Evolutionary conservation across 2,888 invertebrate species (phyloP).

Genomic region (Phalangium opilio): DNA sequence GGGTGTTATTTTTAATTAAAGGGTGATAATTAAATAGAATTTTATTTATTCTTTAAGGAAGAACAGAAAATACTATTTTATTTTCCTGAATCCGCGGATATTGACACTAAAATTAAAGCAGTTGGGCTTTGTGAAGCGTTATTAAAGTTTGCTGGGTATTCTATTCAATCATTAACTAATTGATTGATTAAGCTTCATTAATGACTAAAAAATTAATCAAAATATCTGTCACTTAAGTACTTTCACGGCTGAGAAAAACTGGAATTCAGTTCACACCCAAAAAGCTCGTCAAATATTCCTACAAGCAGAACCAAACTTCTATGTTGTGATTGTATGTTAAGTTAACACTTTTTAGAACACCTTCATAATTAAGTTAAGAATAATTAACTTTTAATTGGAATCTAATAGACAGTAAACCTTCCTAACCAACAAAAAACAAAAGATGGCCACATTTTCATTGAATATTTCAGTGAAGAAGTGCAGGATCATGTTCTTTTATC

Average conservation of each 20-base stretch:
- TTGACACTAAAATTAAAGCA: slow-evolving; percentile 73
- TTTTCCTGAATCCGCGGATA: slow-evolving; percentile 56
- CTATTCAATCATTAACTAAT: too few species aligned
- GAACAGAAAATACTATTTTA: slow-evolving; percentile 75
- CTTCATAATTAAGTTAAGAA: neutral
- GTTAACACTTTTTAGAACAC: neutral
- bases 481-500: slow-evolving; percentile 56
- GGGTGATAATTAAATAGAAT: too few species aligned
- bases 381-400: neutral
- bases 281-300: slow-evolving; percentile 57
- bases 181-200: too few species aligned
- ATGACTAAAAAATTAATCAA: too few species aligned
- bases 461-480: slow-evolving; percentile 67
- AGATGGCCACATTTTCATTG: slow-evolving; percentile 50
- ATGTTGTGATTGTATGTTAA: slow-evolving; percentile 68
- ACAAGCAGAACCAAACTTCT: slow-evolving; percentile 71
- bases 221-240: too few species aligned
- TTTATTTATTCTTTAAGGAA: slow-evolving; percentile 45
- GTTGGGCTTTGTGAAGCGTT: slow-evolving; percentile 91
- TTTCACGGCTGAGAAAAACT: too few species aligned
- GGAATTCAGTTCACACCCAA: slow-evolving; percentile 53
- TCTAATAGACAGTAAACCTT: slow-evolving; percentile 42
- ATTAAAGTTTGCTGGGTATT: slow-evolving; percentile 82
- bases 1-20: slow-evolving; percentile 23
- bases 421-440: slow-evolving; percentile 43